Conservation (phyloP, 1,140 invertebrate species). For the Papilio aristodemus region DNA sequence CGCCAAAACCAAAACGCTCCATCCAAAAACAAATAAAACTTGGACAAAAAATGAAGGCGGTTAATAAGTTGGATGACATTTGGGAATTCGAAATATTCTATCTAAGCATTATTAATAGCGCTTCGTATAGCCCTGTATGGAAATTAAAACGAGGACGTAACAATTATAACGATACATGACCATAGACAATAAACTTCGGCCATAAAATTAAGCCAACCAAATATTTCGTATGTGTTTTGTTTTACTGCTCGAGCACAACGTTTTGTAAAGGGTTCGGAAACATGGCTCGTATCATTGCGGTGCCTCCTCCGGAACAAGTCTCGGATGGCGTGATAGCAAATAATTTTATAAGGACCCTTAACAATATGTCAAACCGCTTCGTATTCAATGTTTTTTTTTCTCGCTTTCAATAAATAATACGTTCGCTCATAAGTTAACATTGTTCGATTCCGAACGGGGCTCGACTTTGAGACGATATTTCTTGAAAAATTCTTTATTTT, state of each 20-base stretch:
- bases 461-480: slow-evolving; percentile 68
- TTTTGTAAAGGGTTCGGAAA: slow-evolving; percentile 56
- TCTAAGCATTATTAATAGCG: slow-evolving; percentile 76
- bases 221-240: slow-evolving; percentile 56
- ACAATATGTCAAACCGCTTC: slow-evolving; percentile 76
- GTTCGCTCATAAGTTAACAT: slow-evolving; percentile 75
- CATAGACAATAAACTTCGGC: slow-evolving; percentile 54
- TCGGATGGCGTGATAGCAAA: slow-evolving; percentile 77
- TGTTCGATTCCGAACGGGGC: slow-evolving; percentile 69
- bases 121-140: slow-evolving; percentile 59
- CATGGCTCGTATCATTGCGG: slow-evolving; percentile 59
- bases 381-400: slow-evolving; percentile 67
- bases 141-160: slow-evolving; percentile 69
- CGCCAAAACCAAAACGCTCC: slow-evolving; percentile 77
- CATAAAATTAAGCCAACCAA: slow-evolving; percentile 45
- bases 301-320: slow-evolving; percentile 68
- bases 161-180: slow-evolving; percentile 55
- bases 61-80: slow-evolving; percentile 81
- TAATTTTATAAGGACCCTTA: slow-evolving; percentile 79
- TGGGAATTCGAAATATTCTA: slow-evolving; percentile 78
- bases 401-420: slow-evolving; percentile 76
- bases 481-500: slow-evolving; percentile 71
- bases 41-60: slow-evolving; percentile 76
- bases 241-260: slow-evolving; percentile 57
- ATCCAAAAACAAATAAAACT: slow-evolving; percentile 75